Evolutionary conservation across 2,113 vertebrate species (phyloP).

Genomic region (Menura novaehollandiae): DNA sequence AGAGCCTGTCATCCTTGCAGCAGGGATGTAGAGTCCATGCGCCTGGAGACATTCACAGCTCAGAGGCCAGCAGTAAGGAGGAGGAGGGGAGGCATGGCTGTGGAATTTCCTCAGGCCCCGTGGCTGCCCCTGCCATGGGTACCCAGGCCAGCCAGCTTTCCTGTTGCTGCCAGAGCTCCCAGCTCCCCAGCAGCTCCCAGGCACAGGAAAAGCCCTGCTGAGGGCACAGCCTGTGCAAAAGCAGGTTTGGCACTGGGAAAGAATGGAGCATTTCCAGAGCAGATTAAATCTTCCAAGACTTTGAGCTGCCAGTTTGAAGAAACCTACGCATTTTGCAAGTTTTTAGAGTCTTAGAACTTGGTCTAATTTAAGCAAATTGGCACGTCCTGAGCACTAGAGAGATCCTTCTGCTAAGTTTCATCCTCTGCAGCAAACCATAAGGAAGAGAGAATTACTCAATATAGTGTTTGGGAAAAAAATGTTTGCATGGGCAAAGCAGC

Average conservation of each 20-base stretch:
- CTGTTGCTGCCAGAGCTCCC: neutral
- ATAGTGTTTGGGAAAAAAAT: neutral
- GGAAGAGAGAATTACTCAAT: slow-evolving; percentile 15
- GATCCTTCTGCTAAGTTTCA: slow-evolving; percentile 14
- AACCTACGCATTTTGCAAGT: slow-evolving; percentile 25
- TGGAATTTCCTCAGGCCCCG: neutral
- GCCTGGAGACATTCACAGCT: neutral
- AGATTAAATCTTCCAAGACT: slow-evolving; percentile 23
- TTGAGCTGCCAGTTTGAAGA: slow-evolving; percentile 25
- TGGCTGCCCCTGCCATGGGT: neutral
- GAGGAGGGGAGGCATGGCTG: neutral
- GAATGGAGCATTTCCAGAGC: slow-evolving; percentile 19
- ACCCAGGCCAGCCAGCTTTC: neutral
- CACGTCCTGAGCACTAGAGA: neutral
- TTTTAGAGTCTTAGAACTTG: slow-evolving; percentile 35
- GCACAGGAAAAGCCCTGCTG: neutral
- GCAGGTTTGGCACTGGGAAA: neutral
- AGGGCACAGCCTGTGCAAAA: neutral
- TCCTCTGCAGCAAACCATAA: slow-evolving; percentile 12
- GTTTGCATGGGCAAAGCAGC: neutral
- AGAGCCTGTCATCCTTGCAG: neutral
- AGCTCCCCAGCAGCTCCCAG: neutral
- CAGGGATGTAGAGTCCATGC: neutral
- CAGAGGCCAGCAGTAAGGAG: neutral
- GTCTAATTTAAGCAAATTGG: slow-evolving; percentile 43